A percentile compares a stretch with the other conserved stretches of the same genome.
Conservation (phyloP, 2,888 invertebrate genomes). For the Epistrophe grossulariae region DNA sequence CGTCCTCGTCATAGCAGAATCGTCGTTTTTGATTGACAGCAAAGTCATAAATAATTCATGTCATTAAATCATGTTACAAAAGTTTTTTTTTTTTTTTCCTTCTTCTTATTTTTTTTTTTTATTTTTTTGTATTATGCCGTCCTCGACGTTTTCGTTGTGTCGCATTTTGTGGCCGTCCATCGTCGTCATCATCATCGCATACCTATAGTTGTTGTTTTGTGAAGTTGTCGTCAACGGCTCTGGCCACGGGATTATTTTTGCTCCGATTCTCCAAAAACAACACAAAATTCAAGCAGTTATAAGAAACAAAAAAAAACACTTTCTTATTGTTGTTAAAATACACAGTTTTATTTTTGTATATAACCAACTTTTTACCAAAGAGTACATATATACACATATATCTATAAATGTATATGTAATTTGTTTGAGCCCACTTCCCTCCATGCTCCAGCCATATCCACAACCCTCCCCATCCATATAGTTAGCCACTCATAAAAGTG, state of each 20-base stretch:
- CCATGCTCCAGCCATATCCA: background rate
- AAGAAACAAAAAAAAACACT: slow-evolving; percentile 48
- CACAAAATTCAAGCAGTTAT: slow-evolving; percentile 42
- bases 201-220: slow-evolving; percentile 38
- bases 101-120: slow-evolving; percentile 75
- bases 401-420: slow-evolving; percentile 22
- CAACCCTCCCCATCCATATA: background rate
- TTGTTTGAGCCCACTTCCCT: slow-evolving; percentile 34
- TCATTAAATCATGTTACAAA: slow-evolving; percentile 84
- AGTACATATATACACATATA: background rate
- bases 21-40: slow-evolving; percentile 84
- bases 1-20: slow-evolving; percentile 83
- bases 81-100: slow-evolving; percentile 78
- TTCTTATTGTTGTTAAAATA: slow-evolving; percentile 74
- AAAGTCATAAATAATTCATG: slow-evolving; percentile 84
- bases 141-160: slow-evolving; percentile 64
- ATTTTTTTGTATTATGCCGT: slow-evolving; percentile 50
- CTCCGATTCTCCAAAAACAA: slow-evolving; percentile 72
- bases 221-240: slow-evolving; percentile 51
- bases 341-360: slow-evolving; percentile 61
- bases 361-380: slow-evolving; percentile 26
- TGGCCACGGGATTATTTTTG: slow-evolving; percentile 70
- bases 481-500: slow-evolving; percentile 31
- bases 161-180: slow-evolving; percentile 52
- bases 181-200: slow-evolving; percentile 42